phyloP scores from a whole-genome alignment of 37 sponge, comb jelly and placozoan species.

The Cladorhizidae sp. region DNA sequence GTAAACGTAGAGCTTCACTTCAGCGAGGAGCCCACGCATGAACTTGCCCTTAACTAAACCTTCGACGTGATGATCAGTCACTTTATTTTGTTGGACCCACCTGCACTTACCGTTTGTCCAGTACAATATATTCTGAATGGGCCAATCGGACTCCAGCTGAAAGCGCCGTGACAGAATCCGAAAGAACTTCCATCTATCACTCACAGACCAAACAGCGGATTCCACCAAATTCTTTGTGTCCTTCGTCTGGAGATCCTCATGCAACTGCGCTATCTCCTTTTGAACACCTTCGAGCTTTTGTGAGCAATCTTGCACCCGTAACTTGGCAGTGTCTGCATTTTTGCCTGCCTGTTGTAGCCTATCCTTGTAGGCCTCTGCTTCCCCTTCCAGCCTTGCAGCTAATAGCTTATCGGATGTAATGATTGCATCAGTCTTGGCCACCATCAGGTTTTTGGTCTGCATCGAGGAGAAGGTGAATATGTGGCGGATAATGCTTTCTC shows the following conservation, averaged over 20 bases:
- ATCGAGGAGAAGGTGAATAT: slow-evolving; percentile 3
- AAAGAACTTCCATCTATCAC: slow-evolving; percentile 20
- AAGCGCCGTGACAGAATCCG: not conserved
- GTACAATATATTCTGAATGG: slow-evolving; percentile 1
- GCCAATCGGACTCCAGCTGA: not conserved
- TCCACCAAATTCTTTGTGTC: slow-evolving; percentile 5
- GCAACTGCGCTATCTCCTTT: not conserved
- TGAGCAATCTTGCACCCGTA: not conserved
- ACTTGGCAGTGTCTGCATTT: not conserved
- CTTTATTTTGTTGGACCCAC: not conserved
- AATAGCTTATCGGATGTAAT: slow-evolving; percentile 1
- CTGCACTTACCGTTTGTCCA: slow-evolving; percentile 16
- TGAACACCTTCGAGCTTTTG: not conserved
- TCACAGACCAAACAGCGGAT: slow-evolving; percentile 5
- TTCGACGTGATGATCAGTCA: not conserved
- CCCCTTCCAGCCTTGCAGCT: slow-evolving; percentile 16
- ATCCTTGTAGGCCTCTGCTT: slow-evolving; percentile 20
- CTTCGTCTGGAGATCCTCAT: not conserved
- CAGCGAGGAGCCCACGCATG: slow-evolving; percentile 37
- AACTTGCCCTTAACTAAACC: slow-evolving; percentile 14
- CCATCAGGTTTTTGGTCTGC: not conserved
- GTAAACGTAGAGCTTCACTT: not conserved
- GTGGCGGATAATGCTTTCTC: slow-evolving; percentile 13
- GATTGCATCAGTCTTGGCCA: slow-evolving; percentile 31
- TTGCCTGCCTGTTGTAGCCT: not conserved